A percentile compares a stretch with the other conserved stretches of the same genome.
Evolutionary conservation across 2,113 vertebrate genomes (phyloP).

Genomic region (Gulo gulo): DNA sequence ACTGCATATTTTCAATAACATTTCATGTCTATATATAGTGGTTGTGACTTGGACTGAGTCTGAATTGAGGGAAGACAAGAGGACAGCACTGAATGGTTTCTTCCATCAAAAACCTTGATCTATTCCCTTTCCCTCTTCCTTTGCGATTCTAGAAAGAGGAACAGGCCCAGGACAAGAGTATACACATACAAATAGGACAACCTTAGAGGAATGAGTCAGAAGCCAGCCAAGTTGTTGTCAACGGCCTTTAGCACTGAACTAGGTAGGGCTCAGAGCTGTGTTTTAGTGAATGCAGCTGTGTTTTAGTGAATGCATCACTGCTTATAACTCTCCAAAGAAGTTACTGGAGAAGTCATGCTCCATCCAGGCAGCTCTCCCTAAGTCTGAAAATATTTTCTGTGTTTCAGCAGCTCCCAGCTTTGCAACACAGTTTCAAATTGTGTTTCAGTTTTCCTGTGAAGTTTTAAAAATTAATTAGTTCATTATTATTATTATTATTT

Average conservation of each 20-base stretch:
- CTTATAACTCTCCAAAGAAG: not conserved
- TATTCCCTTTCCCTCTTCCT: not conserved
- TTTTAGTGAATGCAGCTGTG: not conserved
- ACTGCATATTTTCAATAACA: not conserved
- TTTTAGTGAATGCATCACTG: not conserved
- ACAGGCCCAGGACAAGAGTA: not conserved
- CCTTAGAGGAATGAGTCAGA: not conserved
- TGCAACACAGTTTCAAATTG: not conserved
- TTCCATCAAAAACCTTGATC: not conserved
- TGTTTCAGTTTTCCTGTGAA: slow-evolving; percentile 32
- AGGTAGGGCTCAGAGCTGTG: not conserved
- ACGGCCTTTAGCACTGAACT: not conserved
- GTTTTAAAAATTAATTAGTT: not conserved
- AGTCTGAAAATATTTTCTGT: not conserved
- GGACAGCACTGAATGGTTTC: not conserved
- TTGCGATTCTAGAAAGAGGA: not conserved
- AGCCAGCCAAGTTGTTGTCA: not conserved
- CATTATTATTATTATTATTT: not conserved
- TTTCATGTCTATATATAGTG: not conserved
- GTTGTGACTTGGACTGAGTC: not conserved
- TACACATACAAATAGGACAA: not conserved
- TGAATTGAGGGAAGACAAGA: not conserved
- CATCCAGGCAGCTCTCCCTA: not conserved
- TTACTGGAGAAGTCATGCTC: not conserved
- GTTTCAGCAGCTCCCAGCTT: not conserved